phyloP scores from a whole-genome alignment of 1,140 invertebrate species.

The Drosophila nannoptera region DNA sequence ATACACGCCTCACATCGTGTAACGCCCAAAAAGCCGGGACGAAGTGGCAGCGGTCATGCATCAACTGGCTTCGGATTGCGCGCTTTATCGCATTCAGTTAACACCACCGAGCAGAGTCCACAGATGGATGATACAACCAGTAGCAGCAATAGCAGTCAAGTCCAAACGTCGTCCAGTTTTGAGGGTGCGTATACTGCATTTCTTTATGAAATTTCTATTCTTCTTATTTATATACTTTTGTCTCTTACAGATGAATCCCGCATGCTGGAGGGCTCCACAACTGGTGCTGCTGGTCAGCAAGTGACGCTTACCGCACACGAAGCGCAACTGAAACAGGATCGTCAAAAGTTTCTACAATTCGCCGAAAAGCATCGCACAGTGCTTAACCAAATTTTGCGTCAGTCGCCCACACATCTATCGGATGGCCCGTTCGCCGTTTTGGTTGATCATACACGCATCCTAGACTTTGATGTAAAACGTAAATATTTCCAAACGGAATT shows the following conservation, averaged over 20 bases:
- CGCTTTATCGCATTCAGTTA: conserved; percentile 1
- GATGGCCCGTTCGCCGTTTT: conserved; percentile 94
- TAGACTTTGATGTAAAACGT: conserved; percentile 96
- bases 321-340: conserved; percentile 79
- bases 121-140: conserved; percentile 52
- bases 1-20: conserved; percentile 87
- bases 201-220: not conserved
- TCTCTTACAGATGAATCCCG: conserved; percentile 46
- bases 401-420: conserved; percentile 90
- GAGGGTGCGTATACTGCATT: conserved; percentile 33
- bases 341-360: conserved; percentile 90
- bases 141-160: conserved; percentile 46
- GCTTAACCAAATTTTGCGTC: conserved; percentile 94
- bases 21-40: conserved; percentile 54
- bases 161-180: conserved; percentile 33
- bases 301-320: conserved; percentile 48
- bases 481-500: conserved; percentile 93
- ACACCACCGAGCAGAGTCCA: conserved; percentile 38
- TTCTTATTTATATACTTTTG: not conserved
- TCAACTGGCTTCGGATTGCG: conserved; percentile 31
- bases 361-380: conserved; percentile 94
- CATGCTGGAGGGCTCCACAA: conserved; percentile 48
- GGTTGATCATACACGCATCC: conserved; percentile 92
- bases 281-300: conserved; percentile 18
- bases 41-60: conserved; percentile 3